A percentile compares a stretch with the other conserved stretches of the same genome.
Evolutionary conservation across 2,797 vertebrate genomes (phyloP).

Genomic region (Galago senegalensis): DNA sequence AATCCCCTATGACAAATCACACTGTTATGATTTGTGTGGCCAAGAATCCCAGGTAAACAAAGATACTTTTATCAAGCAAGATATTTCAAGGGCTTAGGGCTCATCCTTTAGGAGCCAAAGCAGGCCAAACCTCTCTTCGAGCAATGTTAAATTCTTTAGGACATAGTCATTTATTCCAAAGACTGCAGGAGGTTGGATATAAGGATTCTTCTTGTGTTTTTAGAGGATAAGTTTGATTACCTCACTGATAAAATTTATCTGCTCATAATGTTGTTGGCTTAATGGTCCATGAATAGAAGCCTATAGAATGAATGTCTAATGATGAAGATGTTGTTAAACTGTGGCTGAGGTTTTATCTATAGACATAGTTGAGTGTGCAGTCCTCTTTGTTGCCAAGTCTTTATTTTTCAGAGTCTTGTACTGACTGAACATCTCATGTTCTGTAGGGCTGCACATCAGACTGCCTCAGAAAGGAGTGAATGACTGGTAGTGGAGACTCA

Average conservation of each 20-base stretch:
- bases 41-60: neutral
- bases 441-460: neutral
- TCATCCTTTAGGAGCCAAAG: neutral
- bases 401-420: neutral
- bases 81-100: neutral
- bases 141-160: neutral
- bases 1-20: neutral
- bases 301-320: slow-evolving; percentile 81
- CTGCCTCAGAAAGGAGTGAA: accelerated
- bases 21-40: neutral
- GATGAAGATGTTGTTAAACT: slow-evolving; percentile 84
- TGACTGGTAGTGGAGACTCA: accelerated
- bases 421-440: neutral
- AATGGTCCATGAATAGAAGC: slow-evolving; percentile 82
- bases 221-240: neutral
- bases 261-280: slow-evolving; percentile 51
- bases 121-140: neutral
- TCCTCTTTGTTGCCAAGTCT: neutral
- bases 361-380: neutral
- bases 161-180: neutral
- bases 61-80: neutral
- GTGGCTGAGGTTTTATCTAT: neutral
- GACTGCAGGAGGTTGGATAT: neutral
- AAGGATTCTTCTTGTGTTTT: neutral
- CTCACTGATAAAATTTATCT: neutral